phyloP scores from a whole-genome alignment of 2,797 vertebrate genomes.

The Dendrocincla fuliginosa region DNA sequence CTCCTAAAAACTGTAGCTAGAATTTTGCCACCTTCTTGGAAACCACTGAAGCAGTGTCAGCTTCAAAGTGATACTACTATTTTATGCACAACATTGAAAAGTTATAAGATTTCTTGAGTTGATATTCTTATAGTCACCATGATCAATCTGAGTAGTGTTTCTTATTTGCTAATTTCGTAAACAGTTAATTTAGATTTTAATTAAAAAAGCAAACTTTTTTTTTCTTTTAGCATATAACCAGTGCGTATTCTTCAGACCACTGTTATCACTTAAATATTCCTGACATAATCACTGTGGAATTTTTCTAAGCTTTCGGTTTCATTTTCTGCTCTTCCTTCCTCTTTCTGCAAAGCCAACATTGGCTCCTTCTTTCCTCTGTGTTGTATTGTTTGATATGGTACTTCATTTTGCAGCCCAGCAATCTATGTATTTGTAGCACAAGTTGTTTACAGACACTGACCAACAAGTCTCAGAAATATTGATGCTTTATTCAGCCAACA shows the following conservation, averaged over 20 bases:
- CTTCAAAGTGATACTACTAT: background rate
- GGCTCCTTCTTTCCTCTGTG: background rate
- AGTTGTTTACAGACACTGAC: background rate
- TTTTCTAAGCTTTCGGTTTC: background rate
- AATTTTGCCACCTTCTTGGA: background rate
- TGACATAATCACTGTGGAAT: accelerated
- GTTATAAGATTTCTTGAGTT: background rate
- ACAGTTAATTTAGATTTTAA: background rate
- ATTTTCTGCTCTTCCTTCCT: background rate
- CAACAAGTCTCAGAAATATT: background rate
- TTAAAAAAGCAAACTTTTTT: background rate
- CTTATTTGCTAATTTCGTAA: background rate
- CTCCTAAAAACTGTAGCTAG: background rate
- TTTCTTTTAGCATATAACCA: background rate
- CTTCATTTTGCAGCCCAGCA: background rate
- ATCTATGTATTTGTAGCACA: background rate
- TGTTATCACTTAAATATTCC: background rate
- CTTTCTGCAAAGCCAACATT: background rate
- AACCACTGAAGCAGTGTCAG: background rate
- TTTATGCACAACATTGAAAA: background rate
- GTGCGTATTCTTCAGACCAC: accelerated
- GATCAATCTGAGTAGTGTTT: background rate
- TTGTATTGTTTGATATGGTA: background rate
- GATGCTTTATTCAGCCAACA: background rate
- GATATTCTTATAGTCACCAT: background rate